A percentile compares a stretch with the other conserved stretches of the same genome.
phyloP scores from a whole-genome alignment of 2,888 invertebrate species.

The Catocala fraxini region DNA sequence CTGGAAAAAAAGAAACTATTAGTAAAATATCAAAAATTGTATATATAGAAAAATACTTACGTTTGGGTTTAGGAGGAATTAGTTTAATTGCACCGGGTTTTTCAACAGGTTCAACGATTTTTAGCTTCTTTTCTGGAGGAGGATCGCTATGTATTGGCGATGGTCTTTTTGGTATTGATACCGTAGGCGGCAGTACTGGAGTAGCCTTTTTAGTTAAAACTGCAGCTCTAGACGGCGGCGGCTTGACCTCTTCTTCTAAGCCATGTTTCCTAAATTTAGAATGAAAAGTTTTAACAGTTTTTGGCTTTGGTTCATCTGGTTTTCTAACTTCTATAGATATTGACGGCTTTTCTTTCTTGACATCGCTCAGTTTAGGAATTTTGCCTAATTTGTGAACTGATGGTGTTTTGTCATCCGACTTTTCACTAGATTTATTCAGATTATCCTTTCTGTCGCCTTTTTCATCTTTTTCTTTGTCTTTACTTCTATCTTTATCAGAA shows the following conservation, averaged over 20 bases:
- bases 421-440: conserved; percentile 82
- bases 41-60: conserved; percentile 90
- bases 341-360: conserved; percentile 90
- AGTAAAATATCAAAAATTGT: conserved; percentile 55
- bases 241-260: conserved; percentile 94
- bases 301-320: conserved; percentile 91
- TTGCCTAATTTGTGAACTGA: conserved; percentile 92
- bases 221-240: conserved; percentile 92
- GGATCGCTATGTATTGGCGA: conserved; percentile 82
- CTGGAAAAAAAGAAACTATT: conserved; percentile 82
- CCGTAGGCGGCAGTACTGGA: conserved; percentile 78
- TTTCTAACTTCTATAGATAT: conserved; percentile 94
- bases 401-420: conserved; percentile 90
- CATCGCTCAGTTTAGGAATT: conserved; percentile 91
- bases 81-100: conserved; percentile 94
- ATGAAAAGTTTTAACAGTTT: conserved; percentile 97
- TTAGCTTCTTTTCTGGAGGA: conserved; percentile 93
- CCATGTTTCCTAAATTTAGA: conserved; percentile 97
- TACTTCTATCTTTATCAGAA: conserved; percentile 68
- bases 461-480: conserved; percentile 63
- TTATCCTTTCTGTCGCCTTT: conserved; percentile 61
- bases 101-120: conserved; percentile 89
- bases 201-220: conserved; percentile 87
- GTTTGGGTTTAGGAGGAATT: conserved; percentile 95
- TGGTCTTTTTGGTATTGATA: conserved; percentile 81